phyloP scores from a whole-genome alignment of 2,797 vertebrate species.

The Myotis vivesi region DNA sequence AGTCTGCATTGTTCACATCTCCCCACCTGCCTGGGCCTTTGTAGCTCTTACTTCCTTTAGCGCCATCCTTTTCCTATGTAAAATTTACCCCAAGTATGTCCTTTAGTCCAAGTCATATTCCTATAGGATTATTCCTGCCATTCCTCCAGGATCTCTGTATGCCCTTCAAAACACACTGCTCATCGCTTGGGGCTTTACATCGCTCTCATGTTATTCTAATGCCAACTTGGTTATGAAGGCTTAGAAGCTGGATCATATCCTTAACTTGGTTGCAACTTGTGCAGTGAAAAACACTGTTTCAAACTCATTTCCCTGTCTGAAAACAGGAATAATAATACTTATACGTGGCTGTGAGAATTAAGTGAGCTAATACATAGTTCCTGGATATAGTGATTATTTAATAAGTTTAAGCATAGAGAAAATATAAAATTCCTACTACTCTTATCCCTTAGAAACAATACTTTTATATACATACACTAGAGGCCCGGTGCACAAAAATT shows the following conservation, averaged over 20 bases:
- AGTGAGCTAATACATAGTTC: background rate
- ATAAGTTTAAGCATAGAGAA: background rate
- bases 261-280: background rate
- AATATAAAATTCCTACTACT: background rate
- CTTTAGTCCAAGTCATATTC: background rate
- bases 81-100: background rate
- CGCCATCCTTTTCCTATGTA: background rate
- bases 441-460: background rate
- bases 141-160: rapidly evolving
- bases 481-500: too few relatives aligned
- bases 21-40: background rate
- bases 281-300: too few relatives aligned
- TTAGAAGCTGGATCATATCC: background rate
- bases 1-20: background rate
- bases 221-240: background rate
- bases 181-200: too few relatives aligned
- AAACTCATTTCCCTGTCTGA: background rate
- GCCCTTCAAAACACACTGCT: background rate
- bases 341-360: background rate
- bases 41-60: background rate
- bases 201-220: background rate
- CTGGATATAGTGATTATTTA: background rate
- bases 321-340: background rate
- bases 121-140: background rate
- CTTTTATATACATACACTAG: background rate